Evolutionary conservation across 2,113 vertebrate species (phyloP).

Genomic region (Equus przewalskii): DNA sequence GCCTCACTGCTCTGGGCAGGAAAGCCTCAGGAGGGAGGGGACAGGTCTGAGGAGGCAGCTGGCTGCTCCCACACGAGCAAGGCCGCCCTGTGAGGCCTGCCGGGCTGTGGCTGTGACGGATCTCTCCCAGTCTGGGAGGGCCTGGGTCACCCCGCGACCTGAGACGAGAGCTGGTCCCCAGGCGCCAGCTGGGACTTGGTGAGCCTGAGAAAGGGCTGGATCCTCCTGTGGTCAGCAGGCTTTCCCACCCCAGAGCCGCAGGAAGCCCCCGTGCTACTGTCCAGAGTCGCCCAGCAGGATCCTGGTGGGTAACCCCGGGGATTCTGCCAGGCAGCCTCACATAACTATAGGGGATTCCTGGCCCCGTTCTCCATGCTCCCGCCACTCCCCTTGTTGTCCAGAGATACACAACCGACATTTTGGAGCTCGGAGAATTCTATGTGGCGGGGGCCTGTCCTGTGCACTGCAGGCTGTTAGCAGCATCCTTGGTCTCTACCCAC

Average conservation of each 20-base stretch:
- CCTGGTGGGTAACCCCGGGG: too few species aligned
- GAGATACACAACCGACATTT: neutral
- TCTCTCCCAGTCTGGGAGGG: too few species aligned
- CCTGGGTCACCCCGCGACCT: fast-evolving
- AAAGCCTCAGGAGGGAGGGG: neutral
- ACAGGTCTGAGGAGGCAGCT: neutral
- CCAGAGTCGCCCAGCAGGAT: neutral
- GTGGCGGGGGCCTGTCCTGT: fast-evolving
- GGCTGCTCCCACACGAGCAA: fast-evolving
- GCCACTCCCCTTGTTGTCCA: neutral
- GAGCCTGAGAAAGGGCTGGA: neutral
- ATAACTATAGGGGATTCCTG: fast-evolving
- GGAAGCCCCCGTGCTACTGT: fast-evolving
- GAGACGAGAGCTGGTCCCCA: fast-evolving
- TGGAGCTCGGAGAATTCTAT: fast-evolving
- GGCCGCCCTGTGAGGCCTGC: neutral
- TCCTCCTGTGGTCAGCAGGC: fast-evolving
- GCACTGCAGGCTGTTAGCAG: fast-evolving
- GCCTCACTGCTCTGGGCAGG: neutral
- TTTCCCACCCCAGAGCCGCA: neutral
- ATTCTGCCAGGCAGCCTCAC: fast-evolving
- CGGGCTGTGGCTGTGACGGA: fast-evolving
- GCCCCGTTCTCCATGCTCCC: fast-evolving
- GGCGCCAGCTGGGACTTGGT: neutral
- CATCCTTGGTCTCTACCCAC: neutral